Evolutionary conservation across 2,888 invertebrate genomes (phyloP).

Genomic region (Neoscelio sp.): DNA sequence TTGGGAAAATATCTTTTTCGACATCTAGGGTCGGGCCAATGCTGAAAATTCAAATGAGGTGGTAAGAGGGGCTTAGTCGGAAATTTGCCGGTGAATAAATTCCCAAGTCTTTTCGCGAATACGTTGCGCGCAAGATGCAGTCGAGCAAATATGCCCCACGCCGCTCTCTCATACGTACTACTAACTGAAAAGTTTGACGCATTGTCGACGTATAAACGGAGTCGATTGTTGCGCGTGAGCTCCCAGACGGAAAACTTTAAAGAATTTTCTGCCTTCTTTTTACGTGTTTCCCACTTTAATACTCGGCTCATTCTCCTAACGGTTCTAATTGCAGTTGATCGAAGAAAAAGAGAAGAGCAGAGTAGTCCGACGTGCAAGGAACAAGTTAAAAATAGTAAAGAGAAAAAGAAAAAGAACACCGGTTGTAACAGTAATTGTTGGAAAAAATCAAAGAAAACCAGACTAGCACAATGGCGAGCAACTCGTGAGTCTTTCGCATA

Average conservation of each 20-base stretch:
- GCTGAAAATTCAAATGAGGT: conserved; percentile 78
- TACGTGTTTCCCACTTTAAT: conserved; percentile 66
- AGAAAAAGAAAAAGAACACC: conserved; percentile 17
- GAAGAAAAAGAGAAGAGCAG: conserved; percentile 45
- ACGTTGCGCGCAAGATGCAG: conserved; percentile 67
- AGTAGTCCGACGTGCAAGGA: conserved; percentile 10
- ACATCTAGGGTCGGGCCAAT: conserved; percentile 41
- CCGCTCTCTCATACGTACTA: conserved; percentile 68
- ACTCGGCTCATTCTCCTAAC: conserved; percentile 63
- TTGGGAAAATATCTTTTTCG: conserved; percentile 55
- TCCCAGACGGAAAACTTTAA: conserved; percentile 68
- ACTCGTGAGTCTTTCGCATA: conserved; percentile 53
- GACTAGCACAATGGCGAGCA: conserved; percentile 51
- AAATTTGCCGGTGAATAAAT: conserved; percentile 78
- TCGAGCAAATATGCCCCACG: conserved; percentile 75
- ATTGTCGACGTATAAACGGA: conserved; percentile 79
- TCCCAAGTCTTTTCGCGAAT: conserved; percentile 75
- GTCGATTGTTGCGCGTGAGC: conserved; percentile 77
- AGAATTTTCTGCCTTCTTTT: conserved; percentile 63
- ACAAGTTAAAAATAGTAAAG: conserved; percentile 10
- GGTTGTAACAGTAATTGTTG: conserved; percentile 42
- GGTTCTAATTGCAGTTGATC: conserved; percentile 68
- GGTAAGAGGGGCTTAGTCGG: conserved; percentile 46
- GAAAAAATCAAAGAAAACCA: conserved; percentile 48
- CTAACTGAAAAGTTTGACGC: conserved; percentile 78